Evolutionary conservation across 2,797 vertebrate genomes (phyloP).

Genomic region (Lagorchestes hirsutus): DNA sequence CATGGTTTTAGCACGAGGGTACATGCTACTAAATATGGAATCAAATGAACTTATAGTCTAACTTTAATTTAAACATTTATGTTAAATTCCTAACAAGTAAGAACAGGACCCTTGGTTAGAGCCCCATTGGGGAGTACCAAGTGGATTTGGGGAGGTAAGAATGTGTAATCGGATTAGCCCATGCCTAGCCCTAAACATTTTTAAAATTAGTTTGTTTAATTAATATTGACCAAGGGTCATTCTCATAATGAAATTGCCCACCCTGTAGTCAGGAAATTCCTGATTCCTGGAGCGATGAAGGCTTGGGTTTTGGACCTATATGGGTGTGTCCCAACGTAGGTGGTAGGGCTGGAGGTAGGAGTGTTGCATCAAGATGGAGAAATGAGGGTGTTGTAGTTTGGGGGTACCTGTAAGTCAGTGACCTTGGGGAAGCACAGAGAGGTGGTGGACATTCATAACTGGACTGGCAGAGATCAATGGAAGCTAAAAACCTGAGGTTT

Average conservation of each 20-base stretch:
- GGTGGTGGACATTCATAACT: neutral
- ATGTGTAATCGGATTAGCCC: conserved; percentile 82
- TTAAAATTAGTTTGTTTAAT: conserved; percentile 64
- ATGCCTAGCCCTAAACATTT: conserved; percentile 66
- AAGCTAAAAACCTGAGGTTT: neutral
- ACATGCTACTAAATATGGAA: conserved; percentile 54
- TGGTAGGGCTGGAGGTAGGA: neutral
- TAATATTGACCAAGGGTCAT: conserved; percentile 1
- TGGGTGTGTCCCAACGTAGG: neutral
- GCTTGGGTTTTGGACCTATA: neutral
- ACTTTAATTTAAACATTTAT: conserved; percentile 78
- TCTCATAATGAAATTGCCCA: neutral
- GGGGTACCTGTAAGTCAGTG: neutral
- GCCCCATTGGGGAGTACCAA: conserved; percentile 80
- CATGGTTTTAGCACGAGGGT: neutral
- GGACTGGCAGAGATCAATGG: neutral
- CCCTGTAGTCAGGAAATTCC: neutral
- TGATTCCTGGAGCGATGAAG: neutral
- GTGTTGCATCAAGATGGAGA: neutral
- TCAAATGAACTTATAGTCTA: conserved; percentile 62
- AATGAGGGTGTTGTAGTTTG: neutral
- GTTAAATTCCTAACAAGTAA: conserved; percentile 81
- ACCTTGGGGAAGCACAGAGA: neutral
- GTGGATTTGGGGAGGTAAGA: conserved; percentile 77
- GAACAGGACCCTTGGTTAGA: conserved; percentile 76